phyloP scores from a whole-genome alignment of 1,140 invertebrate genomes.

The Steinernema khuongi region DNA sequence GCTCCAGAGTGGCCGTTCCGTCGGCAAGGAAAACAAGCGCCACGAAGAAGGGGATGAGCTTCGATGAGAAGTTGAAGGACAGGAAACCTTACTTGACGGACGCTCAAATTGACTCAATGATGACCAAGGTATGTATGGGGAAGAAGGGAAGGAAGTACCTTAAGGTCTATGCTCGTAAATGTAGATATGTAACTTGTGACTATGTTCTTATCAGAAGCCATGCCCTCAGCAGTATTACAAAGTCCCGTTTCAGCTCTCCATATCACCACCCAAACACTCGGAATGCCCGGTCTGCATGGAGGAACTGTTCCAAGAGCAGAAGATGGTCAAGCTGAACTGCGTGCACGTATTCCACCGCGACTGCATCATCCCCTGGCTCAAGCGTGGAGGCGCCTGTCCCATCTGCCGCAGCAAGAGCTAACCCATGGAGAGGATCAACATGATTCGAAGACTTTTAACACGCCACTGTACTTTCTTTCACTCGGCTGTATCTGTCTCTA shows the following conservation, averaged over 20 bases:
- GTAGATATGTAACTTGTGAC: too few species aligned
- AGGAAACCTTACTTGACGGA: not conserved
- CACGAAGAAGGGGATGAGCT: not conserved
- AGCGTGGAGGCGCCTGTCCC: not conserved
- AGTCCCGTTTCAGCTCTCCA: not conserved
- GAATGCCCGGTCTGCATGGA: constrained; percentile 9
- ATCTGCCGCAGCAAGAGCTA: not conserved
- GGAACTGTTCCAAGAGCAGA: not conserved
- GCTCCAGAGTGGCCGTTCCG: not conserved
- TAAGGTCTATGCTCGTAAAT: too few species aligned
- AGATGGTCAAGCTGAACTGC: constrained; percentile 4
- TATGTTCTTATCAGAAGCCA: too few species aligned
- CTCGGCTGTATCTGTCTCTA: not conserved
- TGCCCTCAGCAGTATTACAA: too few species aligned
- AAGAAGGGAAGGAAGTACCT: too few species aligned
- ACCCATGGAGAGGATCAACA: not conserved
- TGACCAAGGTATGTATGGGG: not conserved
- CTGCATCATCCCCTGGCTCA: not conserved
- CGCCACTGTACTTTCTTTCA: not conserved
- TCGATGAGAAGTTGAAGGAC: not conserved
- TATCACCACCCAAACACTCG: constrained; percentile 3
- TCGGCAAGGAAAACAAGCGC: not conserved
- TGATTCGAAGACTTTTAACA: not conserved
- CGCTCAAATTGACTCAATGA: not conserved
- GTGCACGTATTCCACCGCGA: constrained; percentile 1